Base-by-base conservation (phyloP, 2,113 vertebrate species). In the Numenius arquata region DNA sequence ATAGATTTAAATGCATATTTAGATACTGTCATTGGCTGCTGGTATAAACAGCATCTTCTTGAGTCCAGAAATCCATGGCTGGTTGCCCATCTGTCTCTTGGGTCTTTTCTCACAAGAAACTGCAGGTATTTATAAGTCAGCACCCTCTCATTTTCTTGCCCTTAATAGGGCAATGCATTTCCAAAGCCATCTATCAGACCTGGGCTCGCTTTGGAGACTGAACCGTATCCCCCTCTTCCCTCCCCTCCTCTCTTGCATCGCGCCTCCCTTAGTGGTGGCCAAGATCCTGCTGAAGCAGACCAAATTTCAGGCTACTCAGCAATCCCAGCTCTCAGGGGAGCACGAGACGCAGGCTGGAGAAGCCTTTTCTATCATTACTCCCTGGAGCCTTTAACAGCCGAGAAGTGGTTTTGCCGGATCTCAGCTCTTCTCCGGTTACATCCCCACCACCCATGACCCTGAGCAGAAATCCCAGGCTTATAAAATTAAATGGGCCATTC, bases 381-480 rank as follows among this genome's bases (percentile, higher is more conserved):
- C 59, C 38, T 9, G 27, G 74, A 89, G 85, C 53, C n/a, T 4
- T n/a, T 58, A 76, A 68, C n/a, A 90, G 70, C 47, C 79, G 71
- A 77, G 47, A 50, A 66, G 17, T n/a, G 40, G 34, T 59, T 95
- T n/a, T 82, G 84, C 77, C 1, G 3, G 80, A 73, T 88, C 81
- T 61, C 91, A 62, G 30, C 56, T 93, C 71, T 41, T 93, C 78
- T 94, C 74, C 1, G 0, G 58, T 83, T 88, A 90, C 74, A 58
- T 53, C 70, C 16, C 41, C 21, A 26, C n/a, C 50, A 47, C 12
- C 27, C 20, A 3, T 70, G 93, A 96, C 82, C 78, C 85, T 40
- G 36, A 74, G n/a, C n/a, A 90, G 72, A 94, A 92, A 94, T 81
- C 73, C 56, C 48, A 87, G 67, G 73, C 88, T 88, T 80, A 71